Evolutionary conservation across 2,888 invertebrate genomes (phyloP).

Genomic region (Oxystoma pomonae): DNA sequence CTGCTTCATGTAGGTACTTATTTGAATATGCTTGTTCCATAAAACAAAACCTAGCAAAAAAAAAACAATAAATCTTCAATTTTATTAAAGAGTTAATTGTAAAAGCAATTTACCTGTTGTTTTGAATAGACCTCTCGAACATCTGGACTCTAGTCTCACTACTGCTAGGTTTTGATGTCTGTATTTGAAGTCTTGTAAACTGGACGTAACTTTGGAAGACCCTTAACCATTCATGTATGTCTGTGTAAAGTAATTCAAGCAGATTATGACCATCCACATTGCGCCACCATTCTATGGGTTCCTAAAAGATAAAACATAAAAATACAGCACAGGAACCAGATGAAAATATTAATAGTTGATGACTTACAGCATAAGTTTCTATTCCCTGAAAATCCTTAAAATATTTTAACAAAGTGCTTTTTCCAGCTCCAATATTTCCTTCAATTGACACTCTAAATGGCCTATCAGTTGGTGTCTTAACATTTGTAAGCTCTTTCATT

Average conservation of each 20-base stretch:
- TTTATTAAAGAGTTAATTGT: too few species aligned
- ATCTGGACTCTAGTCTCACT: constrained; percentile 71
- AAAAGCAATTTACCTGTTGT: too few species aligned
- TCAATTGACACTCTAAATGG: constrained; percentile 48
- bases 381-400: constrained; percentile 42
- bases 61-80: too few species aligned
- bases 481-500: constrained; percentile 37
- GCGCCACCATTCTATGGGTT: constrained; percentile 84
- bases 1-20: constrained; percentile 66
- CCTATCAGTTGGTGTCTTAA: constrained; percentile 39
- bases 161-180: constrained; percentile 52
- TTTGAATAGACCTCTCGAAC: constrained; percentile 85
- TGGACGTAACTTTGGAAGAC: constrained; percentile 90
- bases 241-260: constrained; percentile 81
- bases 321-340: constrained; percentile 6
- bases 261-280: constrained; percentile 76
- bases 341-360: too few species aligned
- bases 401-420: constrained; percentile 46
- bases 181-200: constrained; percentile 81
- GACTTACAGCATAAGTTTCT: constrained; percentile 46
- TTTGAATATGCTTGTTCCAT: constrained; percentile 73
- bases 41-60: constrained; percentile 61
- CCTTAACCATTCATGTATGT: constrained; percentile 78
- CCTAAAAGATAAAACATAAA: constrained; percentile 44
- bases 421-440: constrained; percentile 50